phyloP scores from a whole-genome alignment of 92 coral and sea anemone genomes.

The Heliopora coerulea region DNA sequence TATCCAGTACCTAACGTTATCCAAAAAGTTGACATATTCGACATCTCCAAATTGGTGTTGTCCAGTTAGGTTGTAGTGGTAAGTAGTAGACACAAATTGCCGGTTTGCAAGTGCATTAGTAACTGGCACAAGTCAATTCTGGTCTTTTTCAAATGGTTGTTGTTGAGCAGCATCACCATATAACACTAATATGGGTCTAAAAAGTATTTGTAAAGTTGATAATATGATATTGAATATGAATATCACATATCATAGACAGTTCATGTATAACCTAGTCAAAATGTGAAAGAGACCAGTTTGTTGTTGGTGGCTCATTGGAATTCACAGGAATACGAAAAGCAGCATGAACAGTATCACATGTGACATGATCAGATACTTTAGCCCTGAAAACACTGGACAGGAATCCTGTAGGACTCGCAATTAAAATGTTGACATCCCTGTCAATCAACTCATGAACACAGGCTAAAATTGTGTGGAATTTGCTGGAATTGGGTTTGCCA shows the following conservation, averaged over 20 bases:
- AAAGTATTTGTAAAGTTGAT: not conserved
- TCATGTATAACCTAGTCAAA: constrained; percentile 37
- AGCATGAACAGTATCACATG: constrained; percentile 22
- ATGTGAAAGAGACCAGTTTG: not conserved
- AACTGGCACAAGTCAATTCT: not conserved
- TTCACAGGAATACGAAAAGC: constrained; percentile 20
- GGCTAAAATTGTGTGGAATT: not conserved
- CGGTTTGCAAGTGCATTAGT: not conserved
- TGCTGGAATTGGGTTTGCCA: constrained; percentile 25
- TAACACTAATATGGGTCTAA: constrained; percentile 5
- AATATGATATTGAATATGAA: not conserved
- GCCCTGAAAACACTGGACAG: constrained; percentile 6
- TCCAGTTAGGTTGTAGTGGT: constrained; percentile 10
- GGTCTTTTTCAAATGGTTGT: not conserved
- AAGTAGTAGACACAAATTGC: not conserved
- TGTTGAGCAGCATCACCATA: constrained; percentile 14
- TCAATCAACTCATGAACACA: not conserved
- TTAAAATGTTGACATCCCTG: not conserved
- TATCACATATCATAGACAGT: constrained; percentile 16
- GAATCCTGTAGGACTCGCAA: constrained; percentile 20
- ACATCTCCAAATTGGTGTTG: constrained; percentile 3
- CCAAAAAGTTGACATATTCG: not conserved
- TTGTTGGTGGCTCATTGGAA: not conserved
- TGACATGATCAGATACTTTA: not conserved
- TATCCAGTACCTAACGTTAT: constrained; percentile 16